Base-by-base conservation (phyloP, 64 coral and sea anemone genomes). In the Trachythela sp. region DNA sequence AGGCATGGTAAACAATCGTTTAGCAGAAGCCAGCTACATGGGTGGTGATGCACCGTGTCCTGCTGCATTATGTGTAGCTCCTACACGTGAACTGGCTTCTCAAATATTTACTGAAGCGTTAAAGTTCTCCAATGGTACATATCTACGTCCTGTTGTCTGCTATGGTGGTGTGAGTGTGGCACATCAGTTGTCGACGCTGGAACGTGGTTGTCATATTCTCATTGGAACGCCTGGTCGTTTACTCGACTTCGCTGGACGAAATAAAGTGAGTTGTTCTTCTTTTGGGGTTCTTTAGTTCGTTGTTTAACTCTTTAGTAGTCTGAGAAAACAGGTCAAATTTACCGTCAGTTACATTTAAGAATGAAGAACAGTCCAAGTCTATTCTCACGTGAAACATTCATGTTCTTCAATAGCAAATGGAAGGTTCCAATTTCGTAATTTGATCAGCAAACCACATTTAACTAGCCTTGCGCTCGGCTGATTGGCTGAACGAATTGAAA, bases 111-210 rank as follows among this genome's bases (percentile, higher is more conserved):
- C 71, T 48, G 96, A 99, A 75, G 88, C 89, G 9, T 89, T 54
- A 36, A 99, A 99, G 76, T 99, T 99, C 45, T 52, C 96, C 29
- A 36, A 86, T 86, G 93, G 84, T 5, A 99, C 96, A 32, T 87
- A 92, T 13, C 40, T 99, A 17, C 60, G 75, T 29, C 83, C 91
- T 11, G 89, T 70, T 33, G 93, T 95, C 26, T 94, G 91, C 83
- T 99, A 99, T 85, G 96, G 96, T 8, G 96, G 96, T 48, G 96
- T 99, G 9, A 95, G 89, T 85, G 96, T 99, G 9, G 45, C 40
- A 0, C 87, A 99, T 48, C 96, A 99, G 13, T 18, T 92, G 34
- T 52, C 86, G n/a, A 84, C 87, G 32, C 59, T 99, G 36, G 89
- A 92, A 29, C 70, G 84, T 37, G 96, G 96, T 9, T 99, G 93